phyloP scores from a whole-genome alignment of 1,140 invertebrate genomes.

The Meloidogyne hapla region DNA sequence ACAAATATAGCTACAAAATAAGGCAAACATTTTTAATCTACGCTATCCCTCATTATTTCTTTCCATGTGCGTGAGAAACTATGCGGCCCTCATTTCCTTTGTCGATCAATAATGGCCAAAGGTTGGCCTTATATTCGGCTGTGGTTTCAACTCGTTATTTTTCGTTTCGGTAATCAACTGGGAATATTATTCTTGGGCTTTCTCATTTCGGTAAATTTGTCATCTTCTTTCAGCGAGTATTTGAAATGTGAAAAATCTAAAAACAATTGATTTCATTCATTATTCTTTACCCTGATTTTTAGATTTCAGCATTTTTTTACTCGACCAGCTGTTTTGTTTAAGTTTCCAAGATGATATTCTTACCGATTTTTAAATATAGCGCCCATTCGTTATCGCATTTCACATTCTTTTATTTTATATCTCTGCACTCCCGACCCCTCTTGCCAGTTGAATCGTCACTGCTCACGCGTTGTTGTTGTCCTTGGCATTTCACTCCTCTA shows the following conservation, averaged over 20 bases:
- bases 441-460: neutral
- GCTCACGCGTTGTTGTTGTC: neutral
- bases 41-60: too few species aligned
- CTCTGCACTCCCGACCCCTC: neutral
- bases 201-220: neutral
- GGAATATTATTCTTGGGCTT: neutral
- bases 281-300: neutral
- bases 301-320: too few species aligned
- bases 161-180: neutral
- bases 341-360: neutral
- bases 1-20: neutral
- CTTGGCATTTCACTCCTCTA: neutral
- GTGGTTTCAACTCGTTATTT: neutral
- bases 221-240: neutral
- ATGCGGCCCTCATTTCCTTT: neutral
- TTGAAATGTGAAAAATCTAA: too few species aligned
- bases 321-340: neutral
- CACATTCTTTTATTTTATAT: neutral
- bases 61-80: neutral
- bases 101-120: constrained; percentile 22
- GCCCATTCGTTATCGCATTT: neutral
- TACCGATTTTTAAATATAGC: neutral
- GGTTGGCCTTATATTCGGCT: neutral
- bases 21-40: neutral
- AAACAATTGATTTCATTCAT: neutral